phyloP scores from a whole-genome alignment of 2,113 vertebrate genomes.

The Oreochromis tanganicae region DNA sequence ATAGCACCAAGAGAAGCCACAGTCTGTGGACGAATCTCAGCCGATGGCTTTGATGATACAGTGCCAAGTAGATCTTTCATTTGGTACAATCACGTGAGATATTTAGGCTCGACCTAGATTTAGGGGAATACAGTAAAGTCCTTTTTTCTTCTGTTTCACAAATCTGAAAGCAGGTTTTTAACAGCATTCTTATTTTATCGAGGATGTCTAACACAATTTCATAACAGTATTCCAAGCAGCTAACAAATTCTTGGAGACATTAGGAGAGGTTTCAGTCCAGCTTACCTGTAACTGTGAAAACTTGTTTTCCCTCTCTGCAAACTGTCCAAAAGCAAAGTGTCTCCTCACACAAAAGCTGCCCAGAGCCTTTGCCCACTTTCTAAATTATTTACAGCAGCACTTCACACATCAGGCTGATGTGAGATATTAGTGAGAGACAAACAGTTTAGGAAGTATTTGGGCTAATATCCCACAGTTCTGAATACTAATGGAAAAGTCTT shows the following conservation, averaged over 20 bases:
- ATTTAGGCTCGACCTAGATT: background rate
- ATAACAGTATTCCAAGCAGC: background rate
- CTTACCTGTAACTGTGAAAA: background rate
- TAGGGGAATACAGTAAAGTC: background rate
- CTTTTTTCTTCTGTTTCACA: background rate
- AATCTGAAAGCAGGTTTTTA: background rate
- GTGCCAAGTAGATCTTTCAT: background rate
- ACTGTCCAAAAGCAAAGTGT: background rate
- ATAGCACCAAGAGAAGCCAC: background rate
- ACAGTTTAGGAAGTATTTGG: background rate
- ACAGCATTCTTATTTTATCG: background rate
- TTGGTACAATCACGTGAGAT: background rate
- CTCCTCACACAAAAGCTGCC: background rate
- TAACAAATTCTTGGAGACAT: background rate
- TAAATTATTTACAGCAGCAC: background rate
- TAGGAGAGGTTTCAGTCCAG: background rate
- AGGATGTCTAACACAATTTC: background rate
- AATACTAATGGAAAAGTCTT: background rate
- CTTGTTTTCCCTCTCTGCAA: background rate
- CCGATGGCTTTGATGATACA: background rate
- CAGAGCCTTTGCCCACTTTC: background rate
- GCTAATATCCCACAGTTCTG: background rate
- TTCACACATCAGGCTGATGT: background rate
- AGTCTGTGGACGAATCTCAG: background rate
- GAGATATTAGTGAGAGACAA: background rate